Evolutionary conservation across 2,888 invertebrate genomes (phyloP).

Genomic region (Amiota mariae): DNA sequence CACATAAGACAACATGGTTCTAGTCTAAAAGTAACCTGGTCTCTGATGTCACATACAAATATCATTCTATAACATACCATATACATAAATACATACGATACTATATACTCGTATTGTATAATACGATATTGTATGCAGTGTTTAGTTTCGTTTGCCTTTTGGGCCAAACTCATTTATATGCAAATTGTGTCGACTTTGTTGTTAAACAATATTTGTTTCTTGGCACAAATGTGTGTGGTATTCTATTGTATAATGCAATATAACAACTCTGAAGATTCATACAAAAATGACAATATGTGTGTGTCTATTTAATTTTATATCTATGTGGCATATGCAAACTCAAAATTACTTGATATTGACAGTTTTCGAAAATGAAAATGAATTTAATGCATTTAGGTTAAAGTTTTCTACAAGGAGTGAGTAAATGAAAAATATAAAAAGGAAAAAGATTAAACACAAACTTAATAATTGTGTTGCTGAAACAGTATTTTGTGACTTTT

Average conservation of each 20-base stretch:
- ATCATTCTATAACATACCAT: too few relatives aligned
- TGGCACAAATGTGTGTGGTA: slow-evolving; percentile 1
- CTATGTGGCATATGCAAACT: background rate
- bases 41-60: slow-evolving; percentile 44
- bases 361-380: slow-evolving; percentile 24
- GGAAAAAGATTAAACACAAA: too few relatives aligned
- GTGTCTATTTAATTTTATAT: slow-evolving; percentile 1
- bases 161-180: slow-evolving; percentile 66
- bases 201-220: slow-evolving; percentile 28
- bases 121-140: too few relatives aligned
- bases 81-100: too few relatives aligned
- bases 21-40: slow-evolving; percentile 22
- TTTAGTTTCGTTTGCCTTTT: slow-evolving; percentile 65
- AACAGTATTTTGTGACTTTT: too few relatives aligned
- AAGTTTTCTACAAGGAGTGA: too few relatives aligned
- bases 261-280: background rate
- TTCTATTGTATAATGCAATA: background rate
- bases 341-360: slow-evolving; percentile 22
- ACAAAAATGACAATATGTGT: background rate
- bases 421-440: too few relatives aligned
- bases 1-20: too few relatives aligned
- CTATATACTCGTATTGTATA: too few relatives aligned
- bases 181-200: slow-evolving; percentile 51
- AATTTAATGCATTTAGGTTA: slow-evolving; percentile 14
- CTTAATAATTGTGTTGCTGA: too few relatives aligned